Evolutionary conservation across 2,797 vertebrate genomes (phyloP).

Genomic region (Hyperoplus immaculatus): DNA sequence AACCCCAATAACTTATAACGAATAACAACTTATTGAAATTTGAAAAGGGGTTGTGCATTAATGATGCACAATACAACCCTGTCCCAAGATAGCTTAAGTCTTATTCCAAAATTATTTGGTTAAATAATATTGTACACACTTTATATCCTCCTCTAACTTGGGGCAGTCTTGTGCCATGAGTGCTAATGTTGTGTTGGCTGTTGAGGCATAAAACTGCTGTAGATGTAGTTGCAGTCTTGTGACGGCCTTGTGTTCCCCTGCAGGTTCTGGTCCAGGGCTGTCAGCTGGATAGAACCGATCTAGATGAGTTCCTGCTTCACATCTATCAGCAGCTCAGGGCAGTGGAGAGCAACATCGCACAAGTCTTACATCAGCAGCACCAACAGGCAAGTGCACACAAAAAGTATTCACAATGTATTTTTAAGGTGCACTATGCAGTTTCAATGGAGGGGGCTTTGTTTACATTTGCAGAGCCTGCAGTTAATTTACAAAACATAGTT

Average conservation of each 20-base stretch:
- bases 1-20: too few species aligned
- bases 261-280: constrained; percentile 98
- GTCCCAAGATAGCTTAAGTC: background rate
- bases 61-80: background rate
- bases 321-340: constrained; percentile 93
- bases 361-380: constrained; percentile 93
- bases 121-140: background rate
- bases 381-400: constrained; percentile 73
- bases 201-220: background rate
- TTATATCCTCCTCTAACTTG: background rate
- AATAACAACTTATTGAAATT: background rate
- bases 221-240: constrained; percentile 13
- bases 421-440: too few species aligned
- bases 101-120: background rate
- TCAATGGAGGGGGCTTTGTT: too few species aligned
- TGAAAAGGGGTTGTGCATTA: background rate
- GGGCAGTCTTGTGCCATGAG: too few species aligned
- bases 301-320: constrained; percentile 90
- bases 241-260: background rate
- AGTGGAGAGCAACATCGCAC: constrained; percentile 96
- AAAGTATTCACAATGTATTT: background rate
- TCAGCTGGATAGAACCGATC: constrained; percentile 90
- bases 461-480: too few species aligned
- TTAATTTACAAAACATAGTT: too few species aligned
- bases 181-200: background rate